phyloP scores from a whole-genome alignment of 2,888 invertebrate genomes.

The Maniola hyperantus region DNA sequence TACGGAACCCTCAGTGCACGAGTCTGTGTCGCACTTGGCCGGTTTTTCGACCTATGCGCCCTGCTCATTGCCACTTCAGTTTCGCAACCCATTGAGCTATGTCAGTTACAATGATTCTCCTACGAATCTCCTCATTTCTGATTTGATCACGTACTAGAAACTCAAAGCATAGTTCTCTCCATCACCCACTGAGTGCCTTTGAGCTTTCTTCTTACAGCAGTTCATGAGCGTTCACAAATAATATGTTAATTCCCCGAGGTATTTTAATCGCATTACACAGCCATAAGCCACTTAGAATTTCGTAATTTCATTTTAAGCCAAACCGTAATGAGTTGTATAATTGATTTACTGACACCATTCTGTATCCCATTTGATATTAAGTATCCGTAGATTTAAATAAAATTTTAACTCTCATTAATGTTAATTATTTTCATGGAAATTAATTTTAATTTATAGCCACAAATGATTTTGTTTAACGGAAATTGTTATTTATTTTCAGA shows the following conservation, averaged over 20 bases:
- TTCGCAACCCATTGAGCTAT: too few relatives aligned
- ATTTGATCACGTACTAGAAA: too few relatives aligned
- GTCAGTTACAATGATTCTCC: too few relatives aligned
- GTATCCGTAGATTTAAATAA: conserved; percentile 8
- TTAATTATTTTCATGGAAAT: conserved; percentile 14
- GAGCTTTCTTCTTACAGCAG: too few relatives aligned
- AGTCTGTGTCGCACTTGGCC: too few relatives aligned
- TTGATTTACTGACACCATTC: conserved; percentile 25
- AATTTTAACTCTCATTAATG: conserved; percentile 8
- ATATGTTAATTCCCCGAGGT: conserved; percentile 28
- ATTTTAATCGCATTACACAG: conserved; percentile 30
- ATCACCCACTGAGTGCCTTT: too few relatives aligned
- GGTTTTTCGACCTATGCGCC: too few relatives aligned
- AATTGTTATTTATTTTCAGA: conserved; percentile 13
- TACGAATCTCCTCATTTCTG: too few relatives aligned
- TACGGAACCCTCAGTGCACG: too few relatives aligned
- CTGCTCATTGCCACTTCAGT: too few relatives aligned
- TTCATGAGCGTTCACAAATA: conserved; percentile 24
- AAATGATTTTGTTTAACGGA: conserved; percentile 12
- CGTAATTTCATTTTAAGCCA: conserved; percentile 25
- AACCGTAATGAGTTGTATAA: conserved; percentile 21
- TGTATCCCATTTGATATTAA: conserved; percentile 11
- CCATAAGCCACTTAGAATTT: conserved; percentile 24
- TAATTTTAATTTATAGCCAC: conserved; percentile 16
- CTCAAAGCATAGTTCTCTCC: too few relatives aligned